These are phyloP conservation scores for Agonopterix alstromeriana DNA, from an alignment of 2,888 invertebrate species.

Conservation along the genomic window DNA sequence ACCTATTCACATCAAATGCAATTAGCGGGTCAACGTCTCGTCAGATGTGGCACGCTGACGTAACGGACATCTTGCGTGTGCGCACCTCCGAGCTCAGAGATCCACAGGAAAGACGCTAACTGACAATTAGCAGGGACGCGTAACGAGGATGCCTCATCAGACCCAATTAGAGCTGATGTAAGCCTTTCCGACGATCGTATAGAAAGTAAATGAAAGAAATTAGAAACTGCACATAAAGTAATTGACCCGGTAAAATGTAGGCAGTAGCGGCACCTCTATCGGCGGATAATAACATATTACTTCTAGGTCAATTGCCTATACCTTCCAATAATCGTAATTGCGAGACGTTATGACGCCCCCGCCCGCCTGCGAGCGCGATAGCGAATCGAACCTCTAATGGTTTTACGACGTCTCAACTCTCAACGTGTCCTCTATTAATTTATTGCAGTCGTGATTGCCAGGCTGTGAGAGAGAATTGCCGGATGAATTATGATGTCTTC, in stretches of 20 bases:
- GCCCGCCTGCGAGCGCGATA: constrained; percentile 1
- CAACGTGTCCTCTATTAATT: constrained; percentile 18
- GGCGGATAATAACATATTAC: constrained; percentile 48
- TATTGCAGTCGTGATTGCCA: constrained; percentile 13
- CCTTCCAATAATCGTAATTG: constrained; percentile 53
- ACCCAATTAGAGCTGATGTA: constrained; percentile 14
- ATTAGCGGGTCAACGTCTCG: constrained; percentile 60
- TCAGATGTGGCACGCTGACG: constrained; percentile 55
- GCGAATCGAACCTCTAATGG: constrained; percentile 17
- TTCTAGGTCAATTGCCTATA: constrained; percentile 62
- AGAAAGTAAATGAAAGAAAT: constrained; percentile 58
- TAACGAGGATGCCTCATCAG: constrained; percentile 19
- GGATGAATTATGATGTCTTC: constrained; percentile 3
- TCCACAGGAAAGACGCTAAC: constrained; percentile 30
- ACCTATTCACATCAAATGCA: constrained; percentile 55
- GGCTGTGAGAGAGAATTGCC: constrained; percentile 20
- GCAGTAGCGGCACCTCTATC: constrained; percentile 31
- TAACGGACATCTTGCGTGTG: constrained; percentile 30
- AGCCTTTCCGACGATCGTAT: constrained; percentile 17
- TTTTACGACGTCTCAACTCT: constrained; percentile 17
- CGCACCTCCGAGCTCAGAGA: constrained; percentile 7
- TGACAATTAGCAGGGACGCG: constrained; percentile 40
- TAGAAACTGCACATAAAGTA: constrained; percentile 36
- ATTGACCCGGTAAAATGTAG: constrained; percentile 52
- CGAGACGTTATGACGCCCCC: constrained; percentile 32